Conservation (phyloP, 2,888 invertebrate genomes). For the Hemicrepidius hirtus region DNA sequence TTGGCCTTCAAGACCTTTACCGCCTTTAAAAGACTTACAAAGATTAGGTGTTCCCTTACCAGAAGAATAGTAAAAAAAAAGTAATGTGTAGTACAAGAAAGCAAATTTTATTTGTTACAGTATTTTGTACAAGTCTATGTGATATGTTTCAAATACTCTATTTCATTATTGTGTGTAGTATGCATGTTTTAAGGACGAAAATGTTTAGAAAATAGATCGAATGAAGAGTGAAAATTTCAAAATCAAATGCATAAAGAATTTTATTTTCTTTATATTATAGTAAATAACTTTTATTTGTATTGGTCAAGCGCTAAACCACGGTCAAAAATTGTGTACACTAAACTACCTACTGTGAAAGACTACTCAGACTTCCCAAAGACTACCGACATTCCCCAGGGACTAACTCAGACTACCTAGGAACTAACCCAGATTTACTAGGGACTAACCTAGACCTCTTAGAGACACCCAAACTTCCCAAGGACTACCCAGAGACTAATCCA, state of each 20-base stretch:
- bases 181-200: conserved; percentile 25
- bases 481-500: too few species aligned
- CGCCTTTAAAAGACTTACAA: conserved; percentile 72
- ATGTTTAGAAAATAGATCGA: conserved; percentile 3
- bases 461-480: too few species aligned
- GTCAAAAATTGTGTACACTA: too few species aligned
- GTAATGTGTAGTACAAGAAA: conserved; percentile 29
- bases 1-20: conserved; percentile 79
- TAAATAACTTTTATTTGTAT: too few species aligned
- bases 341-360: too few species aligned
- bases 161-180: conserved; percentile 26
- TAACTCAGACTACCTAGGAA: too few species aligned
- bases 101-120: not conserved
- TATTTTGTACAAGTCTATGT: conserved; percentile 36
- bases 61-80: conserved; percentile 51
- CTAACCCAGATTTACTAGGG: too few species aligned
- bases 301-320: too few species aligned
- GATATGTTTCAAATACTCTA: conserved; percentile 40
- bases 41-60: conserved; percentile 70
- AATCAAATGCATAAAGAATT: not conserved
- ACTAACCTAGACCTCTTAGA: too few species aligned
- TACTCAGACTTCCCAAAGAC: too few species aligned
- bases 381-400: too few species aligned
- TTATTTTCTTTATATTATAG: too few species aligned
- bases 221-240: not conserved